phyloP scores from a whole-genome alignment of 2,888 invertebrate genomes.

The Congeria kusceri region DNA sequence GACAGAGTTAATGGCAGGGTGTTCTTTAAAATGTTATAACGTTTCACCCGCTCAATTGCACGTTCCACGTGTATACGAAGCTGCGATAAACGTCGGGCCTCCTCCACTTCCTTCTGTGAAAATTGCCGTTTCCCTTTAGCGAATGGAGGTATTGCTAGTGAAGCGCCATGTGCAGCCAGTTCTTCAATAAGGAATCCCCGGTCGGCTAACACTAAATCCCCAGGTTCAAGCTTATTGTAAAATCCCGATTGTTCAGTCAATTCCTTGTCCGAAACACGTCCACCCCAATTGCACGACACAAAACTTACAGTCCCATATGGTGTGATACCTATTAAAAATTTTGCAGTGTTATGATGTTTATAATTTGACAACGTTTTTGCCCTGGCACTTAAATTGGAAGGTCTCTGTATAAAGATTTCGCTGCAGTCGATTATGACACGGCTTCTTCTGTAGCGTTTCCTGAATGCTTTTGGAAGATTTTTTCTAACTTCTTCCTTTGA shows the following conservation, averaged over 20 bases:
- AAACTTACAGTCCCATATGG: slow-evolving; percentile 19
- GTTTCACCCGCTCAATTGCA: slow-evolving; percentile 27
- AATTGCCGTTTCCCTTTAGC: slow-evolving; percentile 27
- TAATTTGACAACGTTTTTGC: no score
- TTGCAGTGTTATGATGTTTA: no score
- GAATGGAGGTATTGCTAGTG: slow-evolving; percentile 32
- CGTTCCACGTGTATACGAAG: slow-evolving; percentile 37
- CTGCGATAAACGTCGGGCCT: slow-evolving; percentile 6
- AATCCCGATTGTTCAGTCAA: slow-evolving; percentile 24
- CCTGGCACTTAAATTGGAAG: no score
- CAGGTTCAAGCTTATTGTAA: slow-evolving; percentile 15
- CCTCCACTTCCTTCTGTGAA: slow-evolving; percentile 16
- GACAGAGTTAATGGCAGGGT: slow-evolving; percentile 14
- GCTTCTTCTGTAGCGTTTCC: no score
- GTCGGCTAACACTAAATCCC: slow-evolving; percentile 28
- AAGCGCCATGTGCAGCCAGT: slow-evolving; percentile 14
- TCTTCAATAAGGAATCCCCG: slow-evolving; percentile 29
- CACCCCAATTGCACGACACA: slow-evolving; percentile 15
- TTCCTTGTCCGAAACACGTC: slow-evolving; percentile 7
- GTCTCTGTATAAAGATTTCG: no score
- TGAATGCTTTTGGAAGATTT: no score
- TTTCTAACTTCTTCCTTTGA: no score
- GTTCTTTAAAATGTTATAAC: slow-evolving; percentile 10
- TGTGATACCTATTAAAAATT: no score
- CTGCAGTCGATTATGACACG: no score